Percentiles rank a stretch among this genome's conserved stretches.
phyloP scores from a whole-genome alignment of 2,888 invertebrate genomes.

The Trypoxylon attenuatum region DNA sequence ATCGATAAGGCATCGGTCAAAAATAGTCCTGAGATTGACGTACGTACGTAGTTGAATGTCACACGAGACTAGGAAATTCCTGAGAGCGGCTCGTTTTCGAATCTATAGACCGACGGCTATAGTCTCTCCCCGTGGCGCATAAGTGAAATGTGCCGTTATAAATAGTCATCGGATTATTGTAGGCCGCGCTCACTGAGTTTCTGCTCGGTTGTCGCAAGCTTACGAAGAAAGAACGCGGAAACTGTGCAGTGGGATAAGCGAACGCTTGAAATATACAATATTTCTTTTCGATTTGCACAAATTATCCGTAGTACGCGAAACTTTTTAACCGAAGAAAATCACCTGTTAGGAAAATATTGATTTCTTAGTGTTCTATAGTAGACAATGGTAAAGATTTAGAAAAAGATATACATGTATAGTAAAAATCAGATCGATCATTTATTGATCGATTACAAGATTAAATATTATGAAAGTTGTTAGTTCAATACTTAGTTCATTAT shows the following conservation, averaged over 20 bases:
- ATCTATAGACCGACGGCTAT: background rate
- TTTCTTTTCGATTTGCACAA: too few species aligned
- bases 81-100: background rate
- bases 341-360: too few species aligned
- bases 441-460: too few species aligned
- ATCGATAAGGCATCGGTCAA: constrained; percentile 33
- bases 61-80: constrained; percentile 3
- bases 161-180: background rate
- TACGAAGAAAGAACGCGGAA: background rate
- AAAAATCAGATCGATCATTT: too few species aligned
- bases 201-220: background rate
- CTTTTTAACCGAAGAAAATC: too few species aligned
- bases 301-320: too few species aligned
- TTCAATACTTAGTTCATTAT: too few species aligned
- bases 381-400: too few species aligned
- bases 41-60: constrained; percentile 21
- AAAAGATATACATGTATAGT: too few species aligned
- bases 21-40: constrained; percentile 36
- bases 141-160: background rate
- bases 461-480: too few species aligned
- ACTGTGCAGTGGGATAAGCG: background rate
- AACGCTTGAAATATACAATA: too few species aligned
- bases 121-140: background rate
- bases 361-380: too few species aligned
- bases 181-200: background rate